Conservation (phyloP, 2,113 vertebrate genomes). For the Poecilia latipinna region DNA sequence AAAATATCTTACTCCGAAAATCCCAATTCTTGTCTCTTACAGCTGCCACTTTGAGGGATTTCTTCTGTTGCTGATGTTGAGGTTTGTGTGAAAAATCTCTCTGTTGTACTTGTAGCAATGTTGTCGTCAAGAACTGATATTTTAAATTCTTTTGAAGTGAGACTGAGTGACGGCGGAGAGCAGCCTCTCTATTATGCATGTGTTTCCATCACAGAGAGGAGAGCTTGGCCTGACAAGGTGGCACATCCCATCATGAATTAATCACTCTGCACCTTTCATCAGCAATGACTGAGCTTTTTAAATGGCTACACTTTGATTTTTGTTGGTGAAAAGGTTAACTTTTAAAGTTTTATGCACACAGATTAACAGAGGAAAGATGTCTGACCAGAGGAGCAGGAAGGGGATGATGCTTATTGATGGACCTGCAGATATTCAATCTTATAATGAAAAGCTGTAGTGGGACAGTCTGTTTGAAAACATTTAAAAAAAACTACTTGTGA, state of each 20-base stretch:
- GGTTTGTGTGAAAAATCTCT: neutral
- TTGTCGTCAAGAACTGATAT: conserved; percentile 19
- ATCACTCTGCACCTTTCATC: conserved; percentile 62
- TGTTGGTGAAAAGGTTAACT: conserved; percentile 4
- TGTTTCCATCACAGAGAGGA: conserved; percentile 57
- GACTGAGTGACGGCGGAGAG: conserved; percentile 24
- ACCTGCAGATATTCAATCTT: too few relatives aligned
- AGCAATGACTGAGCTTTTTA: conserved; percentile 66
- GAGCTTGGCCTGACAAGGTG: conserved; percentile 59
- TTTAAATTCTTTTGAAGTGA: conserved; percentile 57
- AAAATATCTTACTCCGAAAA: too few relatives aligned
- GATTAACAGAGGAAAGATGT: too few relatives aligned
- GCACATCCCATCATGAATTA: conserved; percentile 62
- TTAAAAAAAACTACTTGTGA: neutral
- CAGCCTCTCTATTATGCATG: conserved; percentile 66
- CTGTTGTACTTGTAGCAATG: too few relatives aligned
- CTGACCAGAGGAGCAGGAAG: too few relatives aligned
- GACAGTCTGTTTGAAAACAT: neutral
- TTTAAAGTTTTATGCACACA: too few relatives aligned
- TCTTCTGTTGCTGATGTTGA: neutral
- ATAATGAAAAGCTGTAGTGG: too few relatives aligned
- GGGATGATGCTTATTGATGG: too few relatives aligned
- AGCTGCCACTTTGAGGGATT: too few relatives aligned
- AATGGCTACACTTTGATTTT: conserved; percentile 39
- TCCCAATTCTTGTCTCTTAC: too few relatives aligned